A percentile compares a stretch with the other conserved stretches of the same genome.
Evolutionary conservation across 2,113 vertebrate genomes (phyloP).

Genomic region (Camelus dromedarius): DNA sequence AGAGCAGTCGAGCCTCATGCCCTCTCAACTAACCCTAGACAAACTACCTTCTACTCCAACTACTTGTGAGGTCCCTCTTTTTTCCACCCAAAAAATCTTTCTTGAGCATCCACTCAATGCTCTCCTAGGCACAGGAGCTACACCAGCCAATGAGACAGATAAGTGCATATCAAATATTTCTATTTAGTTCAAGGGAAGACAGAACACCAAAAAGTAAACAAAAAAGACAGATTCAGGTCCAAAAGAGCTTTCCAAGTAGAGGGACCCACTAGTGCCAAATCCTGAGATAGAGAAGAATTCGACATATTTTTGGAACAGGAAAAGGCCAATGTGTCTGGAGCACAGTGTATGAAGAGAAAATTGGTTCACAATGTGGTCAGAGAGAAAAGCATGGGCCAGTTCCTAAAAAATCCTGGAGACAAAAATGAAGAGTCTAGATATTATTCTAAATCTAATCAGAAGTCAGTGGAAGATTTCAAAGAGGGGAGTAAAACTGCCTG

Average conservation of each 20-base stretch:
- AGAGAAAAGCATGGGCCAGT: not conserved
- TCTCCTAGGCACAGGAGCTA: not conserved
- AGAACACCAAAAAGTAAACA: not conserved
- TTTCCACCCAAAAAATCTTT: not conserved
- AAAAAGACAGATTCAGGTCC: not conserved
- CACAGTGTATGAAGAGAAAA: not conserved
- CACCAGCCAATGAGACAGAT: not conserved
- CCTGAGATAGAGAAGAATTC: not conserved
- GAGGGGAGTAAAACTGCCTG: not conserved
- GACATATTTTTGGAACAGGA: not conserved
- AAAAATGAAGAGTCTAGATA: not conserved
- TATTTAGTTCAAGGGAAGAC: not conserved
- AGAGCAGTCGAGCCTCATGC: not conserved
- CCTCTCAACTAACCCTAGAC: not conserved
- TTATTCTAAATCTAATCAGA: constrained; percentile 26
- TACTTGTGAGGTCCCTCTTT: not conserved
- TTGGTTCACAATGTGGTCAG: not conserved
- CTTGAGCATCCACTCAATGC: not conserved
- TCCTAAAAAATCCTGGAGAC: not conserved
- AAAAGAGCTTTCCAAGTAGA: constrained; percentile 19
- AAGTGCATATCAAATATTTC: not conserved
- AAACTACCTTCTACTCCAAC: not conserved
- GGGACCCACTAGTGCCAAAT: not conserved
- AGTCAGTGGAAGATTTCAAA: not conserved
- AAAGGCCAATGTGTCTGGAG: not conserved